A percentile compares a stretch with the other conserved stretches of the same genome.
Conservation (phyloP, 2,888 invertebrate species). For the Hydrotaea diabolus region DNA sequence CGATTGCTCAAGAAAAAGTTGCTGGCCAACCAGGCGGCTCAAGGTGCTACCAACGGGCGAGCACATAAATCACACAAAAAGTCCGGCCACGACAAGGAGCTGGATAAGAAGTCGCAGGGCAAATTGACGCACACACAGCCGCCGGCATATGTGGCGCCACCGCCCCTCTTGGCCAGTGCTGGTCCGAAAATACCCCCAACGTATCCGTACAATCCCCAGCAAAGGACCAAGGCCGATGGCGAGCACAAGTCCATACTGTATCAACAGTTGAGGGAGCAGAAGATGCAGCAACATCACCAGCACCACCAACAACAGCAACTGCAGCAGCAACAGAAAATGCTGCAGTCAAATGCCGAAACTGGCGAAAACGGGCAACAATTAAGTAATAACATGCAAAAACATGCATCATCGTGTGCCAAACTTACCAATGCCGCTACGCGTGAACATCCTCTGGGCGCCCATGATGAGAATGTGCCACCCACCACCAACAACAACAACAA, state of each 20-base stretch:
- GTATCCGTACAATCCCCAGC: slow-evolving; percentile 71
- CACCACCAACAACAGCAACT: slow-evolving; percentile 50
- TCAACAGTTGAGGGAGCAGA: slow-evolving; percentile 69
- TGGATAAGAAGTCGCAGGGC: slow-evolving; percentile 44
- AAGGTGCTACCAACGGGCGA: slow-evolving; percentile 15
- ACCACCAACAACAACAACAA: background rate
- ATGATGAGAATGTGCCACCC: slow-evolving; percentile 38
- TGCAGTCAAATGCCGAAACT: slow-evolving; percentile 37
- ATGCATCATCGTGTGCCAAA: slow-evolving; percentile 43
- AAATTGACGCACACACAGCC: slow-evolving; percentile 64
- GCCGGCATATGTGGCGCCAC: slow-evolving; percentile 69
- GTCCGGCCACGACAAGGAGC: slow-evolving; percentile 55
- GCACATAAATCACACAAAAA: slow-evolving; percentile 60
- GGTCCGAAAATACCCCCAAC: slow-evolving; percentile 64
- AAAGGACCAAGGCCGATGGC: slow-evolving; percentile 75
- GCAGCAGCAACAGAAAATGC: slow-evolving; percentile 44
- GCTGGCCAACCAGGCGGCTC: slow-evolving; percentile 36
- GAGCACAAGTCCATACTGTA: slow-evolving; percentile 71
- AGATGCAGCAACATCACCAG: slow-evolving; percentile 62
- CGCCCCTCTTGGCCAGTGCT: slow-evolving; percentile 56
- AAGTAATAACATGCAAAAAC: slow-evolving; percentile 57
- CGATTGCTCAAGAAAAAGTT: slow-evolving; percentile 65
- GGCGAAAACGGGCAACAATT: slow-evolving; percentile 64
- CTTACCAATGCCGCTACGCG: slow-evolving; percentile 56
- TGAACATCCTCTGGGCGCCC: slow-evolving; percentile 72